Conservation (phyloP, 2,113 vertebrate species). For the Lonchura striata region DNA sequence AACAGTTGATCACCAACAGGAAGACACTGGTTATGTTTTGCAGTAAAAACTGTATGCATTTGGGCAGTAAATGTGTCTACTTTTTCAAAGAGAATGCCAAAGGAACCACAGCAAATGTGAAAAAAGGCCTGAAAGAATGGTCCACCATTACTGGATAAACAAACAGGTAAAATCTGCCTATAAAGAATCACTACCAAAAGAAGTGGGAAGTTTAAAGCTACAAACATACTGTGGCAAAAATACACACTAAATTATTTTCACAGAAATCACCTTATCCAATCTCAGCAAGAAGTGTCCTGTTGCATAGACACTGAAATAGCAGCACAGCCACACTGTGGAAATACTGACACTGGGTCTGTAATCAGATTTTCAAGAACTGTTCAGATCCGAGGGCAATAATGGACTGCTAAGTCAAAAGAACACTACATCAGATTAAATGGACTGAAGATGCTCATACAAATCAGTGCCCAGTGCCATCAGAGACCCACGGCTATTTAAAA, state of each 20-base stretch:
- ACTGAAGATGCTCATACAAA: not conserved
- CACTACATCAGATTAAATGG: not conserved
- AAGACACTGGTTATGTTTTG: not conserved
- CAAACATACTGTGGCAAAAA: not conserved
- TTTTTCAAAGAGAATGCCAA: not conserved
- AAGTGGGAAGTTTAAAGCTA: not conserved
- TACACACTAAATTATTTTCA: not conserved
- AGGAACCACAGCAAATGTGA: not conserved
- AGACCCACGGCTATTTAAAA: not conserved
- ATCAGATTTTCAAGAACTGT: not conserved
- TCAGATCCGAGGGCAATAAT: not conserved
- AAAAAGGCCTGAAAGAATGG: not conserved
- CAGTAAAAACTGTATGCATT: not conserved
- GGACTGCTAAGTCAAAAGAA: not conserved
- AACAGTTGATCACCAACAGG: not conserved
- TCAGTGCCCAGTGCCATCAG: not conserved
- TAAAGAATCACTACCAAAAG: not conserved
- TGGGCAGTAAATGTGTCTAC: not conserved
- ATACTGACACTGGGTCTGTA: not conserved
- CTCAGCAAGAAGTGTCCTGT: not conserved
- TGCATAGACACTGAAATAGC: not conserved
- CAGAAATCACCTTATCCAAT: not conserved
- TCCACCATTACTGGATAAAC: not conserved
- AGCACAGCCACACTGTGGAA: not conserved
- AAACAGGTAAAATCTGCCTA: not conserved